A percentile compares a stretch with the other conserved stretches of the same genome.
These are phyloP conservation scores for Galago senegalensis DNA, from an alignment of 2,797 vertebrate species.

Conservation along the genomic window DNA sequence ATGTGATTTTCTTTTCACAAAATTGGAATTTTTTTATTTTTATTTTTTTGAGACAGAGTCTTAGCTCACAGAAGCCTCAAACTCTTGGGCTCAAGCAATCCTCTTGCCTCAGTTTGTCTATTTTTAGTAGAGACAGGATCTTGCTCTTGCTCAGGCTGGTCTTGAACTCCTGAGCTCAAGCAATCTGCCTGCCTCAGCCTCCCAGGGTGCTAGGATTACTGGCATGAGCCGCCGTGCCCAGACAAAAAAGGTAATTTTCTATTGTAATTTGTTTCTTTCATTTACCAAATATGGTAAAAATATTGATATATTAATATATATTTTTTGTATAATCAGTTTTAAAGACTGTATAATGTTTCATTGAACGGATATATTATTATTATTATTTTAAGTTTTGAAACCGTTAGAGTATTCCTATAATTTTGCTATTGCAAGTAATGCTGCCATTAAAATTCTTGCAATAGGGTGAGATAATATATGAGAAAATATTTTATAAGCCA, in stretches of 20 bases:
- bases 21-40: too few species aligned
- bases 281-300: slow-evolving; percentile 50
- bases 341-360: slow-evolving; percentile 41
- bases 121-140: too few species aligned
- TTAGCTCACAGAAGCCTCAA: too few species aligned
- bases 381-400: slow-evolving; percentile 47
- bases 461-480: background rate
- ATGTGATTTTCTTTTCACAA: slow-evolving; percentile 26
- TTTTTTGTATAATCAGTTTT: slow-evolving; percentile 19
- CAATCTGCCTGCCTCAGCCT: too few species aligned
- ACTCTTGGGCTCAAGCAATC: too few species aligned
- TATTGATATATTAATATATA: background rate
- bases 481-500: slow-evolving; percentile 46
- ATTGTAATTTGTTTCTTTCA: slow-evolving; percentile 49
- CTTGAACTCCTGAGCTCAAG: too few species aligned
- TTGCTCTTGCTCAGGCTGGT: too few species aligned
- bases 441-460: slow-evolving; percentile 50
- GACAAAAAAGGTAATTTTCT: slow-evolving; percentile 19
- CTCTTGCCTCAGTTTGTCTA: too few species aligned
- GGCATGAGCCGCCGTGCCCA: too few species aligned
- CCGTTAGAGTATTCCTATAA: slow-evolving; percentile 48
- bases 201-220: too few species aligned
- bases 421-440: slow-evolving; percentile 67
- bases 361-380: slow-evolving; percentile 35
- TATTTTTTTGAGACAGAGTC: too few species aligned